Base-by-base conservation (phyloP, 2,797 vertebrate genomes). In the Malurus splendens region DNA sequence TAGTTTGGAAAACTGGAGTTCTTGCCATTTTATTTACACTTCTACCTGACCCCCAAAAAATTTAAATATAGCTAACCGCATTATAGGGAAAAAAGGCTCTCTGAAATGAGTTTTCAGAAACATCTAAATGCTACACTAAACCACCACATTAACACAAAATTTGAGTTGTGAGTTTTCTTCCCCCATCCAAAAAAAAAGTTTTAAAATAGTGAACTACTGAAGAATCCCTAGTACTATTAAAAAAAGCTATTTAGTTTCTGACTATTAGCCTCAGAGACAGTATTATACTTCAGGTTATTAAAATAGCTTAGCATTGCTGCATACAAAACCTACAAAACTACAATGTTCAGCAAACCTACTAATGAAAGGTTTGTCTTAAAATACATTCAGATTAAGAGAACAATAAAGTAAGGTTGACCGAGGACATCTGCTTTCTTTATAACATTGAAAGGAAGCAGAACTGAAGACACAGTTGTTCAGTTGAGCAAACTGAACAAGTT, bases 111-210 rank as follows among this genome's bases (percentile, higher is more conserved):
- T 73, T 64, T 66, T 30, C 18, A 48, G 47, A 36, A 36, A 36
- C 36, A 36, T 6, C 32, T 48, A 11, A 45, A 48, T 15, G 41
- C 20, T 28, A 3, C 25, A 65, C 42, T 14, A 59, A 70, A 67
- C 7, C 2, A 2, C 44, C 18, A 57, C 6, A n/a, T n/a, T 24
- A 73, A 33, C 11, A 52, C 0, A 74, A 24, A 64, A 41, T 30
- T 45, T 5, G 4, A 82, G 15, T 5, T 50, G 5, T 18, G 14
- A 67, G 9, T 10, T 39, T 41, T 33, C 42, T 61, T 19, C 6
- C 19, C 8, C 14, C 2, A 9, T 7, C 2, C 6, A 2, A 13
- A 14, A 20, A 0, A 32, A 5, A 12, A 30, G 12, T 24, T 57
- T 38, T 28, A 36, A 44, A 76, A 42, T 15, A 47, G 6, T 51